These are phyloP conservation scores for Eubasilissa regina DNA, from an alignment of 1,140 invertebrate species.

Conservation along the genomic window DNA sequence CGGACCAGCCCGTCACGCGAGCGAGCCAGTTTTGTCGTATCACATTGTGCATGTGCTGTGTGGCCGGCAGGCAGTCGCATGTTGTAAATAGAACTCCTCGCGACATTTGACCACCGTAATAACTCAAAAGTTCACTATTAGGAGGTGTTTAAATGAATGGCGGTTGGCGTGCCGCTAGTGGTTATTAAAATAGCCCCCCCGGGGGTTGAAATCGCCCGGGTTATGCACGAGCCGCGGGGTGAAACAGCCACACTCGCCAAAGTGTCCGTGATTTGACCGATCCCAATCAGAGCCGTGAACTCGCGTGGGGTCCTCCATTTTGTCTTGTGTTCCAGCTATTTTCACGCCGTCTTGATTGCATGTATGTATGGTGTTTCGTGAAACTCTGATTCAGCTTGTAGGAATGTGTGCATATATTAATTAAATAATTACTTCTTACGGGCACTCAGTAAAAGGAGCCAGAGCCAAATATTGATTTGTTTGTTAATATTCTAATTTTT, in stretches of 20 bases:
- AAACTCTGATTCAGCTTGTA: too few relatives aligned
- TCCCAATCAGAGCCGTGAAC: too few relatives aligned
- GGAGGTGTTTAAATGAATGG: conserved; percentile 36
- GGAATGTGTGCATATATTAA: too few relatives aligned
- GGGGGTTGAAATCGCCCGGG: conserved; percentile 1
- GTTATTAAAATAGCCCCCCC: conserved; percentile 17
- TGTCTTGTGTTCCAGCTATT: background rate
- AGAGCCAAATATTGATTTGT: background rate
- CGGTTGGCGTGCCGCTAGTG: conserved; percentile 22
- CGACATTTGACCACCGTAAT: conserved; percentile 40
- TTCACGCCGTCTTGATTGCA: too few relatives aligned
- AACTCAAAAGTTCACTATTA: conserved; percentile 44
- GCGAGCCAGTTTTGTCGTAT: background rate
- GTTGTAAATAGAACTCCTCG: conserved; percentile 13
- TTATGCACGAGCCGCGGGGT: background rate
- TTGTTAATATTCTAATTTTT: too few relatives aligned
- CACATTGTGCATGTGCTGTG: background rate
- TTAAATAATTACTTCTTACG: too few relatives aligned
- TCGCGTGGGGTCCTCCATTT: background rate
- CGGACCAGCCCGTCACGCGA: too few relatives aligned
- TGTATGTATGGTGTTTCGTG: too few relatives aligned
- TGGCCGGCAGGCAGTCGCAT: background rate
- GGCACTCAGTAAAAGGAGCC: too few relatives aligned
- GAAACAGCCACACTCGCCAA: background rate
- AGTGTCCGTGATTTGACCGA: background rate